Evolutionary conservation across 1,140 invertebrate genomes (phyloP).

Genomic region (Cydia pomonella): DNA sequence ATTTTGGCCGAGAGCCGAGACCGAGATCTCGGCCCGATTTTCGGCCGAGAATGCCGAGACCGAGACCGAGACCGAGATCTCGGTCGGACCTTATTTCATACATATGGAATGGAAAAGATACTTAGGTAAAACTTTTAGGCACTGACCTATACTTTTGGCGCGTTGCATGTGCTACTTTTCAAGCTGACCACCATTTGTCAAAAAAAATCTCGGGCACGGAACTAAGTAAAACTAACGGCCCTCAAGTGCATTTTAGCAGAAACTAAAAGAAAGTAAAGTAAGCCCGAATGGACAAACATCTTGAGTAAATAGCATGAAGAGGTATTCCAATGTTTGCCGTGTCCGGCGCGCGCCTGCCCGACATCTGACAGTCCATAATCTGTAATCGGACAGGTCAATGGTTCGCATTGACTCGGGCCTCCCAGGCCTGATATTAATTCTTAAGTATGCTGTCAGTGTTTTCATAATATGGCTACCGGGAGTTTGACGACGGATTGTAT

Average conservation of each 20-base stretch:
- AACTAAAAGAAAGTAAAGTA: constrained; percentile 37
- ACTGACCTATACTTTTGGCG: no score
- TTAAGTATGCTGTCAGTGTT: constrained; percentile 13
- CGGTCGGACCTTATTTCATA: no score
- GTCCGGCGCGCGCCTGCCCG: neutral
- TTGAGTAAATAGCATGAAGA: constrained; percentile 6
- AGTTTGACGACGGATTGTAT: neutral
- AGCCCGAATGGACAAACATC: constrained; percentile 25
- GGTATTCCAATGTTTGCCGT: constrained; percentile 8
- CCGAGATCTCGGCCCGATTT: no score
- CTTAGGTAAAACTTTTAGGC: no score
- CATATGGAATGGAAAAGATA: no score
- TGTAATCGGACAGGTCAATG: constrained; percentile 15
- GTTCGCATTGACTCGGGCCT: neutral
- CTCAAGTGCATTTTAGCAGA: constrained; percentile 34
- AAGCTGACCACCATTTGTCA: no score
- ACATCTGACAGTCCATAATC: constrained; percentile 22
- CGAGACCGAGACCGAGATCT: no score
- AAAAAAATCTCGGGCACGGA: no score
- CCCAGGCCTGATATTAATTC: neutral
- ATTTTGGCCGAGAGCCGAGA: no score
- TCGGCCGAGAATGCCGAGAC: no score
- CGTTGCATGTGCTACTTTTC: no score
- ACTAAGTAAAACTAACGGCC: neutral
- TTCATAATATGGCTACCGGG: constrained; percentile 15